A percentile compares a stretch with the other conserved stretches of the same genome.
These are phyloP conservation scores for Macrosiphum euphorbiae DNA, from an alignment of 2,888 invertebrate genomes.

Conservation along the genomic window DNA sequence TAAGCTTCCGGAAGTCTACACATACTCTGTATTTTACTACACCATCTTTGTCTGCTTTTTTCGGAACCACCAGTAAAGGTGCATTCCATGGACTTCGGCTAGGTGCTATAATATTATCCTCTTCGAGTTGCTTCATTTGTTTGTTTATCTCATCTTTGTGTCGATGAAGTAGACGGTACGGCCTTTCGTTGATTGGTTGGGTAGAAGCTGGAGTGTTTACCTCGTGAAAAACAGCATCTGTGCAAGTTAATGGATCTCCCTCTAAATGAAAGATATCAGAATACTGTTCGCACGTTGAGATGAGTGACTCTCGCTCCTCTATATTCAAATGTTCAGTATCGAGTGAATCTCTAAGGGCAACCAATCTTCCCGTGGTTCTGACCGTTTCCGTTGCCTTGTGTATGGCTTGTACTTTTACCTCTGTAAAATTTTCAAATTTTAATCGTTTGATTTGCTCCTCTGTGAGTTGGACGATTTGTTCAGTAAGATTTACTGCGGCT, in stretches of 20 bases:
- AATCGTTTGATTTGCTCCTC: too few species aligned
- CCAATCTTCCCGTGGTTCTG: too few species aligned
- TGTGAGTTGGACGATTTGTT: too few species aligned
- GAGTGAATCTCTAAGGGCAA: too few species aligned
- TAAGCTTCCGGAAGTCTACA: background rate
- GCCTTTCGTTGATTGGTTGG: conserved; percentile 37
- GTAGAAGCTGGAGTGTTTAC: background rate
- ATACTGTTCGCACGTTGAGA: too few species aligned
- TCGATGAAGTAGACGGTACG: conserved; percentile 69
- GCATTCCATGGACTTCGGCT: background rate
- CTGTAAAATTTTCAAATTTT: too few species aligned
- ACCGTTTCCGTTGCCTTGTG: too few species aligned
- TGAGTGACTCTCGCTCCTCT: too few species aligned
- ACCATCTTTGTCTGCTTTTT: conserved; percentile 66
- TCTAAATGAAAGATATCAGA: too few species aligned
- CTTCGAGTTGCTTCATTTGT: background rate
- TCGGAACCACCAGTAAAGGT: conserved; percentile 65
- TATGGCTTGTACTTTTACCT: too few species aligned
- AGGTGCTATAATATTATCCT: conserved; percentile 21
- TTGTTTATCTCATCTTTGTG: conserved; percentile 33
- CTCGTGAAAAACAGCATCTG: conserved; percentile 23
- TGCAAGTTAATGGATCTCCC: too few species aligned
- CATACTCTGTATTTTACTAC: conserved; percentile 65
- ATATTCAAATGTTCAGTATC: too few species aligned
- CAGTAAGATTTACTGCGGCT: background rate